Evolutionary conservation across 1,140 invertebrate species (phyloP), one percentile per base, ranked within the genome.

Genomic region (Zaprionus ghesquierei): DNA sequence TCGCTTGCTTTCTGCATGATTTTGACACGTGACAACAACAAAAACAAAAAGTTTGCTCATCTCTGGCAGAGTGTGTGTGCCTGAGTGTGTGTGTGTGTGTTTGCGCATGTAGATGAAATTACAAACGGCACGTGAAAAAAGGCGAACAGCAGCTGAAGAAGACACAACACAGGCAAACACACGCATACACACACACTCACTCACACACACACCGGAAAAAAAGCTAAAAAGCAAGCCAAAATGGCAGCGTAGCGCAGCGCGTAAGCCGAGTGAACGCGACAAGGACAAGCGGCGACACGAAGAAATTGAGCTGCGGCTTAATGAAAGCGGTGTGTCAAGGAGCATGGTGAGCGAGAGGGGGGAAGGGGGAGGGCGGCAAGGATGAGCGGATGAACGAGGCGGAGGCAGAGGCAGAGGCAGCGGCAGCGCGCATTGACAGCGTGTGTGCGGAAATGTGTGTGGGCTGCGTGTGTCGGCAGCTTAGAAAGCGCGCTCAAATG

Each of bases 251-350:
- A 38, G 53, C 46, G 35, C 23, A 56, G 20, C 44, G 35, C 44
- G 35, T 41, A 73, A 73, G 59, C 62, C 50, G 56, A 74, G 49
- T 29, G 31, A 54, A 38, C n/a, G 33, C 60, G 65, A 69, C 75
- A 74, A 77, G 75, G 64, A 74, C 75, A 64, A 58, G 51, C 64
- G 64, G 35, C 35, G 35, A 23, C 33, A 59, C 58, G 41, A 61
- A 63, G 71, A 77, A 77, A 75, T 75, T 77, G 75, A 77, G 71
- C 65, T 70, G 65, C 71, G 65, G 71, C 71, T 77, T 77, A 77
- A 77, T 70, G 65, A 75, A 77, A 77, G 71, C 75, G 49, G 54
- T 70, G 68, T 46, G 53, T 18, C 8, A 31, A 49, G 33, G 3
- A 51, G 25, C 5, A 38, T 22, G 31, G 33, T 22, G 44, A 8